These are phyloP conservation scores for Ancistrus triradiatus DNA, from an alignment of 2,113 vertebrate species.

Conservation along the genomic window DNA sequence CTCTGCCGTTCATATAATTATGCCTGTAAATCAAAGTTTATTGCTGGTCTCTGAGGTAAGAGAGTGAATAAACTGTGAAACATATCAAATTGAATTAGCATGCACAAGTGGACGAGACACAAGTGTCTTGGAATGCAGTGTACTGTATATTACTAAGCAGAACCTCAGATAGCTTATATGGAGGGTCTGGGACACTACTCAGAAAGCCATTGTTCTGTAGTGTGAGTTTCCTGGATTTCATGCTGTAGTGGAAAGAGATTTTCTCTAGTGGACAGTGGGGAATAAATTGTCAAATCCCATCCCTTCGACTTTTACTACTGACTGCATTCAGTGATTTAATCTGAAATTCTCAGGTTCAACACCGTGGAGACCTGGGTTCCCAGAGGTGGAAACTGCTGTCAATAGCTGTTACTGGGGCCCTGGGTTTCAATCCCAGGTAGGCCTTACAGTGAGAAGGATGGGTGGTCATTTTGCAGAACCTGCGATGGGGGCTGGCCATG, in stretches of 20 bases:
- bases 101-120: background rate
- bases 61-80: constrained; percentile 7
- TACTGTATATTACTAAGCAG: constrained; percentile 3
- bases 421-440: no score
- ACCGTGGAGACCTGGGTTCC: no score
- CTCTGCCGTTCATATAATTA: background rate
- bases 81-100: background rate
- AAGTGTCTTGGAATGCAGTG: background rate
- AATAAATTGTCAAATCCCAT: constrained; percentile 1
- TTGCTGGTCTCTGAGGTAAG: background rate
- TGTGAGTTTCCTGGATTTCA: constrained; percentile 11
- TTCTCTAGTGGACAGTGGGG: constrained; percentile 7
- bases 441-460: no score
- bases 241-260: constrained; percentile 25
- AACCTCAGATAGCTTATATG: constrained; percentile 16
- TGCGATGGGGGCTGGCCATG: no score
- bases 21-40: background rate
- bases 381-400: no score
- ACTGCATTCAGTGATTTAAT: no score
- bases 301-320: no score
- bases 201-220: constrained; percentile 8
- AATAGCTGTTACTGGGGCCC: no score
- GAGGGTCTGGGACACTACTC: background rate
- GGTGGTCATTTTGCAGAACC: no score
- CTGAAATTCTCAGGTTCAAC: no score